These are phyloP conservation scores for Brachylomia viminalis DNA, from an alignment of 2,888 invertebrate genomes.

Conservation along the genomic window DNA sequence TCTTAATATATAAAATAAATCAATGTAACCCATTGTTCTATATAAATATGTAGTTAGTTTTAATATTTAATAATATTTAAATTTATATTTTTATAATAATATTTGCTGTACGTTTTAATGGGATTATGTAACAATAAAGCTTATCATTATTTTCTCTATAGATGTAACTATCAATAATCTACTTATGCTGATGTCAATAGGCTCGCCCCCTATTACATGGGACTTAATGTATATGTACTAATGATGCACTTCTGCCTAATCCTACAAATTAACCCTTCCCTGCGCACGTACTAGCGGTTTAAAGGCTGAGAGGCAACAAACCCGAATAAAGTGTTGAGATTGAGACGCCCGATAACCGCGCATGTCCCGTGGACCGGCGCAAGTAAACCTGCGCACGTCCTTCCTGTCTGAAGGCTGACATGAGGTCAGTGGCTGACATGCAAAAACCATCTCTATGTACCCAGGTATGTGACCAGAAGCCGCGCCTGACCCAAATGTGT, in stretches of 20 bases:
- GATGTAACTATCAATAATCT: not conserved
- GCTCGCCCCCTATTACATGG: not conserved
- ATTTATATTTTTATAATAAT: slow-evolving; percentile 2
- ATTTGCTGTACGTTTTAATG: slow-evolving; percentile 3
- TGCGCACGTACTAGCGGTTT: not conserved
- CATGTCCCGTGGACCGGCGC: too few species aligned
- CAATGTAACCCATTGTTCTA: slow-evolving; percentile 1
- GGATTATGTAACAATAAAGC: not conserved
- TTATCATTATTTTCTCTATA: not conserved
- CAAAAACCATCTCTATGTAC: too few species aligned
- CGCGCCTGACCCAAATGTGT: too few species aligned
- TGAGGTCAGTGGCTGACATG: too few species aligned
- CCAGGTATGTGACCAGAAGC: too few species aligned
- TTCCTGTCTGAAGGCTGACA: too few species aligned
- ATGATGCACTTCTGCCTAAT: not conserved
- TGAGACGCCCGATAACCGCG: too few species aligned
- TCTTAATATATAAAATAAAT: slow-evolving; percentile 9
- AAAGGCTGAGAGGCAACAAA: not conserved
- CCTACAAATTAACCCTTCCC: not conserved
- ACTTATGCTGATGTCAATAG: not conserved
- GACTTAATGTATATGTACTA: not conserved
- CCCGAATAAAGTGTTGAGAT: too few species aligned
- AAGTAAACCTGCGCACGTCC: too few species aligned
- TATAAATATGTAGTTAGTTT: not conserved
- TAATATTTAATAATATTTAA: too few species aligned